These are phyloP conservation scores for Ciconia nigra DNA, from an alignment of 2,797 vertebrate genomes.

Conservation along the genomic window DNA sequence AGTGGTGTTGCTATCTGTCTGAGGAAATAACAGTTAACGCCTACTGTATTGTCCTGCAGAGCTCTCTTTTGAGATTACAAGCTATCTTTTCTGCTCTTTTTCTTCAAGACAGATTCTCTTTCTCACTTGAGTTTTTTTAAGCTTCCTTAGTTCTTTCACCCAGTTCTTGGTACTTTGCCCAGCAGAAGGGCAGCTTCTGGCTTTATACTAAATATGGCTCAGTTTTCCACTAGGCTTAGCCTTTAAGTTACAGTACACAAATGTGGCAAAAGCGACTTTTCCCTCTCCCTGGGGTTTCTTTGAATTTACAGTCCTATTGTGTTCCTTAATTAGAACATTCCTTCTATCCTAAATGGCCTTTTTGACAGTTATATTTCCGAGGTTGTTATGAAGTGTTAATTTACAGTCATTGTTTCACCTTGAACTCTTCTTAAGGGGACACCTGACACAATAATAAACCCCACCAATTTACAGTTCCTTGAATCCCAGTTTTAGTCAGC, in stretches of 20 bases:
- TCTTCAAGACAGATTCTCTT: background rate
- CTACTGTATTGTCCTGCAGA: background rate
- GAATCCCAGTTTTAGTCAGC: background rate
- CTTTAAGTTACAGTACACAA: background rate
- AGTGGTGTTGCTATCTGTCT: background rate
- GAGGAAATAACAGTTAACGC: constrained; percentile 6
- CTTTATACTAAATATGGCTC: background rate
- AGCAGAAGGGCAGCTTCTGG: background rate
- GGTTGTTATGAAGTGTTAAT: background rate
- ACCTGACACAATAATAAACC: background rate
- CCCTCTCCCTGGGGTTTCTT: background rate
- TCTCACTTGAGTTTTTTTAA: background rate
- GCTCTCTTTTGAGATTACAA: background rate
- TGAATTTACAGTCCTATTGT: background rate
- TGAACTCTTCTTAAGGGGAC: background rate
- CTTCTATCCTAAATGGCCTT: background rate
- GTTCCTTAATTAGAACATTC: background rate
- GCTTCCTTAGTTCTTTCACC: background rate
- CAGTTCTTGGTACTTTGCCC: background rate
- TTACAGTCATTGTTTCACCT: background rate
- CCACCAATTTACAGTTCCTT: background rate
- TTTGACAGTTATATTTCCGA: background rate
- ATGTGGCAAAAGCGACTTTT: background rate
- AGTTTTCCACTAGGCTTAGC: background rate
- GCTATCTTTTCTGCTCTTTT: background rate